Conservation (phyloP, 1,140 invertebrate species). For the Ceratoteleas bidentatus region DNA sequence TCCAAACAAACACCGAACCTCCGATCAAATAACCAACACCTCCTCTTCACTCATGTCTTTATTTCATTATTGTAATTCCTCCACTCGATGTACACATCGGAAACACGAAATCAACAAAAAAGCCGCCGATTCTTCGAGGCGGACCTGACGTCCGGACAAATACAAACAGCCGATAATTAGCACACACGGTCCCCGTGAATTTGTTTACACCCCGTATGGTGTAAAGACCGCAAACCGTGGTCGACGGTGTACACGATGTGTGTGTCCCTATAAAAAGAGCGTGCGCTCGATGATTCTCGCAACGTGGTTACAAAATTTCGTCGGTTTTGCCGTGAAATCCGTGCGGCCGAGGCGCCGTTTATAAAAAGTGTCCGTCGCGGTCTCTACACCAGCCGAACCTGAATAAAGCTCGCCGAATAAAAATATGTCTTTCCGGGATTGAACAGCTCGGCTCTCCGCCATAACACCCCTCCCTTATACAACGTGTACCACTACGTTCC, state of each 20-base stretch:
- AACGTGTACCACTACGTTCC: conserved; percentile 45
- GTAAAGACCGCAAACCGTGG: conserved; percentile 22
- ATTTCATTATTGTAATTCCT: conserved; percentile 52
- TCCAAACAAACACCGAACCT: neutral
- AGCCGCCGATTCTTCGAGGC: conserved; percentile 18
- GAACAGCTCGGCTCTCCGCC: conserved; percentile 2
- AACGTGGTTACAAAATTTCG: conserved; percentile 14
- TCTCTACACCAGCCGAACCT: conserved; percentile 16
- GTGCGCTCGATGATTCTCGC: neutral
- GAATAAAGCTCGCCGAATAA: conserved; percentile 39
- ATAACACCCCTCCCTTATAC: conserved; percentile 20
- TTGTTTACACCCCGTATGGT: conserved; percentile 26
- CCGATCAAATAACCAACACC: conserved; percentile 16
- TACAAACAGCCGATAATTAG: conserved; percentile 52
- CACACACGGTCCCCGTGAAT: conserved; percentile 29
- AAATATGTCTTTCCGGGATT: conserved; percentile 17
- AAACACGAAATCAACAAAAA: conserved; percentile 58
- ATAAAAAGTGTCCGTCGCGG: conserved; percentile 17
- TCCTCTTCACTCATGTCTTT: conserved; percentile 34
- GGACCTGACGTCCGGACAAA: conserved; percentile 40
- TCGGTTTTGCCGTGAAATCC: neutral
- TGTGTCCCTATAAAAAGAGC: conserved; percentile 20
- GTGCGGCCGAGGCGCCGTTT: conserved; percentile 10
- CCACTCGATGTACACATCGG: conserved; percentile 57
- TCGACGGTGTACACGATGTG: conserved; percentile 3